Percentiles rank a stretch among this genome's conserved stretches.
These are phyloP conservation scores for Capromys pilorides DNA, from an alignment of 2,797 vertebrate species.

Conservation along the genomic window DNA sequence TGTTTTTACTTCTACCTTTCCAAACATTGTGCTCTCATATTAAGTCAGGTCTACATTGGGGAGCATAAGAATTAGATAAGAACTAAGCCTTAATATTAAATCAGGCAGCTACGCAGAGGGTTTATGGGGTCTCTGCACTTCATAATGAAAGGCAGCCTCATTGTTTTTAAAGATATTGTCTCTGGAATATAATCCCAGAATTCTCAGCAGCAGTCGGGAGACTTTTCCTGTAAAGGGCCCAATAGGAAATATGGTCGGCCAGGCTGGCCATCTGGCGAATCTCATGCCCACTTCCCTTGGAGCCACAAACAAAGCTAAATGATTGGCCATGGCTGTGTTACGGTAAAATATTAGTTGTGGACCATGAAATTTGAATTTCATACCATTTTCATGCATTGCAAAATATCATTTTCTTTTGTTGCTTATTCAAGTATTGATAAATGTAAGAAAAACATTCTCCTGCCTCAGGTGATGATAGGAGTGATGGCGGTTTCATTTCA, in stretches of 20 bases:
- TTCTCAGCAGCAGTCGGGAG: not conserved
- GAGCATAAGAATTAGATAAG: not conserved
- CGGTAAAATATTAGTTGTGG: not conserved
- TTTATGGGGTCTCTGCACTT: constrained; percentile 51
- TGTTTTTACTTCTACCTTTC: constrained; percentile 3
- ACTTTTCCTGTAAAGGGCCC: not conserved
- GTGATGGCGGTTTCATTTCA: not conserved
- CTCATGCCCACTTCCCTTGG: not conserved
- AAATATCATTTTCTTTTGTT: not conserved
- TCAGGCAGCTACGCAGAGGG: not conserved
- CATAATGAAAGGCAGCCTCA: constrained; percentile 20
- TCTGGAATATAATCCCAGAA: constrained; percentile 22
- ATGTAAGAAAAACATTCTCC: not conserved
- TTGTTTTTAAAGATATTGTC: not conserved
- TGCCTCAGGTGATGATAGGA: not conserved
- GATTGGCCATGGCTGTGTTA: not conserved
- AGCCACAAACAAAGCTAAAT: not conserved
- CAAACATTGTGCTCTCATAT: not conserved
- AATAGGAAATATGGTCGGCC: not conserved
- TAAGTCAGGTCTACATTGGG: not conserved
- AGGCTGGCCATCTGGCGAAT: not conserved
- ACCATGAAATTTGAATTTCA: not conserved
- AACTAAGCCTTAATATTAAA: not conserved
- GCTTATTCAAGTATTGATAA: not conserved
- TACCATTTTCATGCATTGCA: not conserved